Conservation (phyloP, 2,797 vertebrate genomes). For the Myoxocephalus aenaeus region DNA sequence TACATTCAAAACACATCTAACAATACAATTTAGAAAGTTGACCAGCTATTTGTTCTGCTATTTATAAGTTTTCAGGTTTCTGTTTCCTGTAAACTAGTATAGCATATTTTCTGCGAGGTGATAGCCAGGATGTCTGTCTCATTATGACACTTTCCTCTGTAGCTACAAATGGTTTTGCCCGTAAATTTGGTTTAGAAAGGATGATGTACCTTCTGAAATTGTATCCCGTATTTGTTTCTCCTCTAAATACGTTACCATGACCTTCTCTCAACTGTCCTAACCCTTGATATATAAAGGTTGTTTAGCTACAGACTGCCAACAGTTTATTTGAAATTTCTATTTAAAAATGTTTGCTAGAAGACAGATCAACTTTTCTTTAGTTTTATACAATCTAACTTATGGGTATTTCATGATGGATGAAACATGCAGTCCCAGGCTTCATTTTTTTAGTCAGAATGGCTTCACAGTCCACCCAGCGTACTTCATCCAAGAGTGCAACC, state of each 20-base stretch:
- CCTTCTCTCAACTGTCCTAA: constrained; percentile 6
- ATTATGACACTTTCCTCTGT: constrained; percentile 16
- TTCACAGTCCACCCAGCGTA: constrained; percentile 12
- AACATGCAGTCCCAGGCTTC: constrained; percentile 6
- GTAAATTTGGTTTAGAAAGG: constrained; percentile 31
- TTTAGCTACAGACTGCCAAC: background rate
- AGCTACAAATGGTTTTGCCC: constrained; percentile 20
- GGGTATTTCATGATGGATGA: constrained; percentile 20
- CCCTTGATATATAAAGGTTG: background rate
- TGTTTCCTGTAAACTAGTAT: constrained; percentile 12
- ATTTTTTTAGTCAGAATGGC: constrained; percentile 30
- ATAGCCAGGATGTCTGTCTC: constrained; percentile 5
- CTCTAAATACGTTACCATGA: constrained; percentile 9
- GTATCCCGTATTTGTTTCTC: background rate
- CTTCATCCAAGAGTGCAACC: constrained; percentile 18
- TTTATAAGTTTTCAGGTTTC: background rate
- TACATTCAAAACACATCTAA: background rate
- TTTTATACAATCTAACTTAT: constrained; percentile 1
- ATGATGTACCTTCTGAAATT: background rate
- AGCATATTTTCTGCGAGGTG: background rate
- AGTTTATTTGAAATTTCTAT: constrained; percentile 1
- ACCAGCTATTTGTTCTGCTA: background rate
- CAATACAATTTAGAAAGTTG: background rate
- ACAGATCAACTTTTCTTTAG: background rate
- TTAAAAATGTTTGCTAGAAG: constrained; percentile 4